Percentiles rank a stretch among this genome's conserved stretches.
These are phyloP conservation scores for Caenorhabditis sp. DNA, from an alignment of 2,888 invertebrate genomes.

Conservation along the genomic window DNA sequence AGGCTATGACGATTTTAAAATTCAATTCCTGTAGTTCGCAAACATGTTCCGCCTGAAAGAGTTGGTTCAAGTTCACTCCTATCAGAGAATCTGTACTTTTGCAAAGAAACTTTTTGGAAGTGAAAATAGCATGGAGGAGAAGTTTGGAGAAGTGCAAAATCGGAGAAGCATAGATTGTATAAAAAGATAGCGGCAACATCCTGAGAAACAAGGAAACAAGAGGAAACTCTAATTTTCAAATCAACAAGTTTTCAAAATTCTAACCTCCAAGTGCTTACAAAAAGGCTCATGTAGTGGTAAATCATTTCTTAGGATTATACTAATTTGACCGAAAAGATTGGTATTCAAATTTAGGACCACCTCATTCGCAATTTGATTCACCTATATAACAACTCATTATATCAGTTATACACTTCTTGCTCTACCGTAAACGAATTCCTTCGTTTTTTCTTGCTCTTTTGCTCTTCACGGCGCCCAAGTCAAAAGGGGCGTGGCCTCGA, in stretches of 20 bases:
- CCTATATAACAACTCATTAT: too few relatives aligned
- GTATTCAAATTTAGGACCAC: too few relatives aligned
- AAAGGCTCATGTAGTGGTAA: background rate
- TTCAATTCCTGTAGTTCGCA: slow-evolving; percentile 3
- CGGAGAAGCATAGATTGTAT: slow-evolving; percentile 28
- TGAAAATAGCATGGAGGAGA: background rate
- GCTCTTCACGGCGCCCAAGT: background rate
- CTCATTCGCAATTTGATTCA: too few relatives aligned
- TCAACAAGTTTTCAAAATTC: background rate
- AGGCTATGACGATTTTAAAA: background rate
- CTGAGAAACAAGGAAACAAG: slow-evolving; percentile 25
- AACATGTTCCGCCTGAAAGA: slow-evolving; percentile 24
- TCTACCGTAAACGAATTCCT: background rate
- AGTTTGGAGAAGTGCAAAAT: slow-evolving; percentile 42
- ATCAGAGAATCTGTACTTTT: background rate
- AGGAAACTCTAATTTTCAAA: background rate
- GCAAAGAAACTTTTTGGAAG: slow-evolving; percentile 10
- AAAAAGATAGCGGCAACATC: slow-evolving; percentile 24
- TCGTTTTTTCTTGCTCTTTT: background rate
- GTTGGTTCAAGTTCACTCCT: slow-evolving; percentile 5
- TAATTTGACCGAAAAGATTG: background rate
- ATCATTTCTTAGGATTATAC: background rate
- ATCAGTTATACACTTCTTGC: too few relatives aligned
- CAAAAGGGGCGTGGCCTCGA: slow-evolving; percentile 42
- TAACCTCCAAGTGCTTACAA: background rate